phyloP scores from a whole-genome alignment of 35 echinoderm and acorn worm genomes.

The Apostichopus japonicus region DNA sequence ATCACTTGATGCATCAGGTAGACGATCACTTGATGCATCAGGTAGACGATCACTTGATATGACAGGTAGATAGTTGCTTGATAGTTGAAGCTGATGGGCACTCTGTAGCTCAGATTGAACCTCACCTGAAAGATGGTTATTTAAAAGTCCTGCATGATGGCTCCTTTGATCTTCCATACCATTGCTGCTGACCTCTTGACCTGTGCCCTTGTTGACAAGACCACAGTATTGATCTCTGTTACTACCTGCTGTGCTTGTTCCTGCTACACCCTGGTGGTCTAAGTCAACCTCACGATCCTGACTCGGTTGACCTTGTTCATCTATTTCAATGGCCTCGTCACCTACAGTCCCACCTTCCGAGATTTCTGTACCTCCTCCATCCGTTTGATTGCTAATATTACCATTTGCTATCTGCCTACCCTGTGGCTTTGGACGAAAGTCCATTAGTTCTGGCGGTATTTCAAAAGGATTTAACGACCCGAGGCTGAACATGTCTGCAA shows the following conservation, averaged over 20 bases:
- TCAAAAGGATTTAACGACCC: constrained; percentile 56
- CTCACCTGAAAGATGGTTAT: background rate
- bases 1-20: background rate
- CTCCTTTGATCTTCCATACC: background rate
- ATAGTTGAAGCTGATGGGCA: background rate
- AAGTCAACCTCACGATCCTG: background rate
- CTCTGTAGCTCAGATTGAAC: background rate
- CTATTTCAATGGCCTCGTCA: background rate
- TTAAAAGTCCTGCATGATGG: background rate
- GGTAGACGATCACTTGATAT: background rate
- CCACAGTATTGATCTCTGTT: no score
- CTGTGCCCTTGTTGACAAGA: no score
- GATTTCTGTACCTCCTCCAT: no score
- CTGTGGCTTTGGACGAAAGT: background rate
- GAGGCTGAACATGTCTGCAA: constrained; percentile 34
- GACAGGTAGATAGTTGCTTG: background rate
- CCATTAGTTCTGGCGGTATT: constrained; percentile 24
- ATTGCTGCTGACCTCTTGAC: background rate
- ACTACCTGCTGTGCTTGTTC: background rate
- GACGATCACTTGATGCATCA: background rate
- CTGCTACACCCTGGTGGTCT: background rate
- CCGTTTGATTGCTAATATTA: no score
- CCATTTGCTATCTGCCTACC: background rate
- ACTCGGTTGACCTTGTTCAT: background rate
- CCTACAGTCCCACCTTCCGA: background rate